A percentile compares a stretch with the other conserved stretches of the same genome.
Conservation (phyloP, 2,797 vertebrate species). For the Clarias laeviceps region DNA sequence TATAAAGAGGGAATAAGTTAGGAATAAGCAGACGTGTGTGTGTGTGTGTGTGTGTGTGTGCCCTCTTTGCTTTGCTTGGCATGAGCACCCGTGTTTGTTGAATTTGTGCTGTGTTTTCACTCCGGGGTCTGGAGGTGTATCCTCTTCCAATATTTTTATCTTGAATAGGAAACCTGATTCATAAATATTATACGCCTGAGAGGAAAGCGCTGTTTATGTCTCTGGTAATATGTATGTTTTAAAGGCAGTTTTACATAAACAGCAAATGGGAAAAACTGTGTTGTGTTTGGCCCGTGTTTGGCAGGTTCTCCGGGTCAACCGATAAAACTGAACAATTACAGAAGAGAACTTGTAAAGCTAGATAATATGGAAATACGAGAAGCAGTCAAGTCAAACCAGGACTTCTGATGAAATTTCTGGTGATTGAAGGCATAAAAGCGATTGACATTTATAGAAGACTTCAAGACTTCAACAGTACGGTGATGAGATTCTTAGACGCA, state of each 20-base stretch:
- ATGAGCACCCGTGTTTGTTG: conserved; percentile 20
- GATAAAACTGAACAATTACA: conserved; percentile 3
- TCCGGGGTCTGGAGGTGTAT: conserved; percentile 27
- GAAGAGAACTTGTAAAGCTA: not conserved
- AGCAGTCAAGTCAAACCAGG: too few species aligned
- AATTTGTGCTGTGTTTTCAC: conserved; percentile 26
- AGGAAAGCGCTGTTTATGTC: conserved; percentile 49
- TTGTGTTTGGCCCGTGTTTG: conserved; percentile 1
- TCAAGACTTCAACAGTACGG: too few species aligned
- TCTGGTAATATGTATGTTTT: conserved; percentile 38
- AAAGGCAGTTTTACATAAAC: conserved; percentile 41
- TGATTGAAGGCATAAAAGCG: too few species aligned
- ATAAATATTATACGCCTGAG: conserved; percentile 45
- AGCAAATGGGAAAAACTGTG: conserved; percentile 1
- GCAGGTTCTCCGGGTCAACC: not conserved
- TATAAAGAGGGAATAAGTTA: not conserved
- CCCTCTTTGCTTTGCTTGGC: not conserved
- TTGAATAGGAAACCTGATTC: conserved; percentile 37
- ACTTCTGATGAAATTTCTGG: too few species aligned
- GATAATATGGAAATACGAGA: not conserved
- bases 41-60: conserved; percentile 12
- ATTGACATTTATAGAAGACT: too few species aligned
- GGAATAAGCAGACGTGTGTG: not conserved
- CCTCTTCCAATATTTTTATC: conserved; percentile 41
- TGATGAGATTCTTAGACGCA: too few species aligned